phyloP scores from a whole-genome alignment of 2,888 invertebrate species.

The Eupelmus urozonus region DNA sequence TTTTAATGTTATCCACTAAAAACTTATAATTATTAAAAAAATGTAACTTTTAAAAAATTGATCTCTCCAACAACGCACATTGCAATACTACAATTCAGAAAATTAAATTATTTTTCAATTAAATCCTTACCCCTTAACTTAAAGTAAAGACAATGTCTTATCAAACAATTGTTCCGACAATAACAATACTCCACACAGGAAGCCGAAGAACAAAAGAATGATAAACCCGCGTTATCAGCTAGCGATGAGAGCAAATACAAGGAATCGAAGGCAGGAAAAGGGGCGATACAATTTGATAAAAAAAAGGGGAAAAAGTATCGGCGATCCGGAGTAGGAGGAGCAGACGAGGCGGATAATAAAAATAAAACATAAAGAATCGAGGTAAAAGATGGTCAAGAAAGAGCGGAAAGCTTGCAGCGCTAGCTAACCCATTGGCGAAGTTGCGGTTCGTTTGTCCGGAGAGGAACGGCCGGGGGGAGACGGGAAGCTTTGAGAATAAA shows the following conservation, averaged over 20 bases:
- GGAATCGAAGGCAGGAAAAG: neutral
- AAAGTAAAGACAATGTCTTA: neutral
- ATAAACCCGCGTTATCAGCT: conserved; percentile 7
- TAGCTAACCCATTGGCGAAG: conserved; percentile 11
- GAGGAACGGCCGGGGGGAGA: neutral
- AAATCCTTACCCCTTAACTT: too few species aligned
- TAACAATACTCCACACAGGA: neutral
- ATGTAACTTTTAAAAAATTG: too few species aligned
- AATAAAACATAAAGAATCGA: conserved; percentile 13
- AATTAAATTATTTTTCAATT: too few species aligned
- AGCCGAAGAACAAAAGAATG: neutral
- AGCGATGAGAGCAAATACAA: neutral
- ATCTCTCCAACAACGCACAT: too few species aligned
- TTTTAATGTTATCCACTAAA: too few species aligned
- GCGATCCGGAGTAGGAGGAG: neutral
- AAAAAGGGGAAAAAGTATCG: neutral
- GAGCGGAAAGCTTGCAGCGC: neutral
- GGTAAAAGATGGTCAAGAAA: conserved; percentile 19
- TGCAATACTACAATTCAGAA: too few species aligned
- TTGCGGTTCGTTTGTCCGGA: conserved; percentile 27
- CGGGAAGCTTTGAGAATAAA: neutral
- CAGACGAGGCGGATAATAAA: neutral
- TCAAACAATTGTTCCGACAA: conserved; percentile 1
- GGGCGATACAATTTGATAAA: neutral
- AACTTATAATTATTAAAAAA: neutral